Conservation (phyloP, 2,797 vertebrate species). For the Brachyrhaphis roseni region DNA sequence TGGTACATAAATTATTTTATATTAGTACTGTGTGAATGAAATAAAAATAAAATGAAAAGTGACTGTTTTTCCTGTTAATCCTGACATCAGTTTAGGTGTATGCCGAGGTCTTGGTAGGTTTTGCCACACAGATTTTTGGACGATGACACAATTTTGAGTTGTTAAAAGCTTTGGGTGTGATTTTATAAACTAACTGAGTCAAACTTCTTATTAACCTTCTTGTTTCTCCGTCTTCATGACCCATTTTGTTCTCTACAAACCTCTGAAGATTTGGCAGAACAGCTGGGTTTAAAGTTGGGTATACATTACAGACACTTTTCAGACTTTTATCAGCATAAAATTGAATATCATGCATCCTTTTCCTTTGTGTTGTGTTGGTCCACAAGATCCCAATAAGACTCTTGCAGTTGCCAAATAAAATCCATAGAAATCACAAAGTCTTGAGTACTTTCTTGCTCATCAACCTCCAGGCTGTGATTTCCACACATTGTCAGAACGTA, state of each 20-base stretch:
- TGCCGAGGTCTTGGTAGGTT: background rate
- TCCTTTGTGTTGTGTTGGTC: background rate
- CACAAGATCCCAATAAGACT: background rate
- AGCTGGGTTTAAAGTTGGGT: background rate
- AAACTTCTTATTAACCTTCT: background rate
- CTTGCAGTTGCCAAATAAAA: background rate
- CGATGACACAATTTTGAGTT: background rate
- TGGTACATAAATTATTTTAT: too few relatives aligned
- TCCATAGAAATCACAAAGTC: slow-evolving; percentile 13
- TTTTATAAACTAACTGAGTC: background rate
- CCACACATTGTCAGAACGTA: slow-evolving; percentile 2
- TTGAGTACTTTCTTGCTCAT: slow-evolving; percentile 6
- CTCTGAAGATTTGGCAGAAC: background rate
- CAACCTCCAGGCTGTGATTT: background rate
- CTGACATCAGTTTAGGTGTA: background rate
- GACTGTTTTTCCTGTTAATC: background rate
- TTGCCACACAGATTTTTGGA: background rate
- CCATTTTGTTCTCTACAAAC: too few relatives aligned
- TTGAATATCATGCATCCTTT: background rate
- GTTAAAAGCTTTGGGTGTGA: background rate
- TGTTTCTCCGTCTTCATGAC: too few relatives aligned
- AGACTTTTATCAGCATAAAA: background rate
- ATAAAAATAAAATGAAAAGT: too few relatives aligned
- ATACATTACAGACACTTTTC: background rate
- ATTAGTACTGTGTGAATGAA: too few relatives aligned